phyloP scores from a whole-genome alignment of 2,888 invertebrate genomes.

The Meiosimyza decipiens region DNA sequence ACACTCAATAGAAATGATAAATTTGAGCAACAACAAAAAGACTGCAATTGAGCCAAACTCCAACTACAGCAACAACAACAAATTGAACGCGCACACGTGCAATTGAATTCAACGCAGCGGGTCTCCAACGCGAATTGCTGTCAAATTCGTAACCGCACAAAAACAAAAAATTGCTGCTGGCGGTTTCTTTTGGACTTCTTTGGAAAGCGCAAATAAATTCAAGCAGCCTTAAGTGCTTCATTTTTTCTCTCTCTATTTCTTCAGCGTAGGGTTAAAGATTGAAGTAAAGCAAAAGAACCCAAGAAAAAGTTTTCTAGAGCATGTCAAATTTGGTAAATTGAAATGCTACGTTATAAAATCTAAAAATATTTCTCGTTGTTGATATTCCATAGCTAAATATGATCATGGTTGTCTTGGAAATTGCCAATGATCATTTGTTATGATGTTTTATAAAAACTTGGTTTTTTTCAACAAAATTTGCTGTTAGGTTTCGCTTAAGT shows the following conservation, averaged over 20 bases:
- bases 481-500: background rate
- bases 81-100: constrained; percentile 28
- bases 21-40: too few relatives aligned
- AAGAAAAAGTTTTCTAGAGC: constrained; percentile 1
- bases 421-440: background rate
- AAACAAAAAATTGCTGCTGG: constrained; percentile 21
- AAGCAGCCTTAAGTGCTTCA: constrained; percentile 2
- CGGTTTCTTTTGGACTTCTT: constrained; percentile 6
- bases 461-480: background rate
- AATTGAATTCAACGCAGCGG: constrained; percentile 23
- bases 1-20: too few relatives aligned
- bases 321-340: constrained; percentile 24
- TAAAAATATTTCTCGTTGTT: background rate
- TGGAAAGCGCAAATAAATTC: background rate
- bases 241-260: too few relatives aligned
- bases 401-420: background rate
- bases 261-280: background rate
- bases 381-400: background rate
- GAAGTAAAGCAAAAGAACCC: background rate
- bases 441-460: background rate
- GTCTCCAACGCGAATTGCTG: constrained; percentile 26
- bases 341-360: constrained; percentile 11
- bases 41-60: too few relatives aligned
- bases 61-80: constrained; percentile 13
- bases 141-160: constrained; percentile 9